Percentiles rank a stretch among this genome's conserved stretches.
Conservation (phyloP, 2,113 vertebrate species). For the Uropsilus gracilis region DNA sequence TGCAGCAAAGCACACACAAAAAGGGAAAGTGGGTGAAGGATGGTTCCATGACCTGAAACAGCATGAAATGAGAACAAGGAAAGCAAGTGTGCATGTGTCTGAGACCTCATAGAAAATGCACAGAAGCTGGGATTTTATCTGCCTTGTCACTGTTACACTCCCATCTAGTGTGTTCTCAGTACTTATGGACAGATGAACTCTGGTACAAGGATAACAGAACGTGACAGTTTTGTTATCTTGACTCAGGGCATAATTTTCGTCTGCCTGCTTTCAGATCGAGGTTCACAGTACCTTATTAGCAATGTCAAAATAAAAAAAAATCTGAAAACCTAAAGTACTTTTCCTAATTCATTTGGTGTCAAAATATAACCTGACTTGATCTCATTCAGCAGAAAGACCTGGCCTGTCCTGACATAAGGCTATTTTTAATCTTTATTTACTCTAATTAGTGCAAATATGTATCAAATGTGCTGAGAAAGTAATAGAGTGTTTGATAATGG, state of each 20-base stretch:
- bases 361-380: conserved; percentile 39
- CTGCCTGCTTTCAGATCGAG: neutral
- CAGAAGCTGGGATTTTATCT: fast-evolving
- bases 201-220: neutral
- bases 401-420: neutral
- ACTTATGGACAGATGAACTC: neutral
- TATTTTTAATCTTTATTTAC: conserved; percentile 54
- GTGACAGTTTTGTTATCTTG: neutral
- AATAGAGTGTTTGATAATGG: neutral
- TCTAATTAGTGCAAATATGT: conserved; percentile 19
- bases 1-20: neutral
- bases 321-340: conserved; percentile 34
- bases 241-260: conserved; percentile 9
- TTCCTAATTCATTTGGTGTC: conserved; percentile 33
- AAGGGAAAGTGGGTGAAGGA: neutral
- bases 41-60: neutral
- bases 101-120: neutral
- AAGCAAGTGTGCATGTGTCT: neutral
- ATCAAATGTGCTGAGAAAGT: neutral
- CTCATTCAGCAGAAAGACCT: conserved; percentile 30
- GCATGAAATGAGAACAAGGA: neutral
- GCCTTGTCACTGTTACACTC: no score
- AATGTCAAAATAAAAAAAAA: conserved; percentile 10
- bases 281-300: neutral
- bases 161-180: neutral